These are phyloP conservation scores for Hirtodrosophila confusa DNA, from an alignment of 2,888 invertebrate species.

Conservation along the genomic window DNA sequence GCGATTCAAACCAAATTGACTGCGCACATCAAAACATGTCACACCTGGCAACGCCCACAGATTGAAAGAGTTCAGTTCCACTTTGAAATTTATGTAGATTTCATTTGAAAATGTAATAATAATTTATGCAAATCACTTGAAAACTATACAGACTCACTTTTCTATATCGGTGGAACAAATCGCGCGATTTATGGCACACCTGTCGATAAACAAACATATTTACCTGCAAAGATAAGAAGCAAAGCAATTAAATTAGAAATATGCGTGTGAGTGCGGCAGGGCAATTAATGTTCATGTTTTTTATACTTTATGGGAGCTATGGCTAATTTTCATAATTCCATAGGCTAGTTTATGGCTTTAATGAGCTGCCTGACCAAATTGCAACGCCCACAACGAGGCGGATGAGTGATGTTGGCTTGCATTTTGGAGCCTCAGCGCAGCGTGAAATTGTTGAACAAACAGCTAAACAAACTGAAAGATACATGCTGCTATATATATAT, in stretches of 20 bases:
- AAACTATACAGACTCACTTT: conserved; percentile 69
- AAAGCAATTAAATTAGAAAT: conserved; percentile 41
- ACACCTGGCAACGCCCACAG: conserved; percentile 57
- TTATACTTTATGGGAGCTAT: conserved; percentile 8
- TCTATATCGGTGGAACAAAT: conserved; percentile 40
- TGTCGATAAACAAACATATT: conserved; percentile 20
- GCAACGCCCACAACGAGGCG: conserved; percentile 49
- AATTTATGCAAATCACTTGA: conserved; percentile 74
- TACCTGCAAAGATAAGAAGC: conserved; percentile 69
- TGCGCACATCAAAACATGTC: conserved; percentile 48
- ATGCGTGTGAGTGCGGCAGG: conserved; percentile 7
- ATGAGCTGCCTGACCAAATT: conserved; percentile 43
- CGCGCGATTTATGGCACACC: conserved; percentile 55
- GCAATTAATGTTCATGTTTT: conserved; percentile 55
- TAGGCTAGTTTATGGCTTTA: conserved; percentile 35
- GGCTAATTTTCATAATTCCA: conserved; percentile 49
- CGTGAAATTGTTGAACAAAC: conserved; percentile 53
- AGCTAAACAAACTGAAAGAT: conserved; percentile 29
- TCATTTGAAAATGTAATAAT: conserved; percentile 33
- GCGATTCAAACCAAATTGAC: conserved; percentile 12
- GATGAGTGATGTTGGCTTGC: conserved; percentile 59
- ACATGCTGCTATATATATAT: neutral
- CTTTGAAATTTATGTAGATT: conserved; percentile 36
- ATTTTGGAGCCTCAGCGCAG: conserved; percentile 50
- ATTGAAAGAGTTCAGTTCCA: conserved; percentile 6